phyloP scores from a whole-genome alignment of 2,113 vertebrate species.

The Proterorhinus semilunaris region DNA sequence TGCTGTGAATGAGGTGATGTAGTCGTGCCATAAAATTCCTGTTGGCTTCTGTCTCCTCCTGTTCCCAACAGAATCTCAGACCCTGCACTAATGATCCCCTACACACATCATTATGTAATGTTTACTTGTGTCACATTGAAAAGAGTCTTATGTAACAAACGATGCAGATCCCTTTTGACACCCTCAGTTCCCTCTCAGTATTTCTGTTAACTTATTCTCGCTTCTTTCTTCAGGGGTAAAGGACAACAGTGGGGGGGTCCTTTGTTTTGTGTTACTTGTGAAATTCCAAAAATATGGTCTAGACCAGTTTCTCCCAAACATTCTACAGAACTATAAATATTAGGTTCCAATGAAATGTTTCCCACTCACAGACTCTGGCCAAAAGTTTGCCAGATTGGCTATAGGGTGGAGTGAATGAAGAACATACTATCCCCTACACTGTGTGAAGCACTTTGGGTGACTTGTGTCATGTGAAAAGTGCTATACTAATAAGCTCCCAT shows the following conservation, averaged over 20 bases:
- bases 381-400: too few species aligned
- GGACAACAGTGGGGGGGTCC: slow-evolving; percentile 17
- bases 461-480: too few species aligned
- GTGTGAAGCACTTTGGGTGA: too few species aligned
- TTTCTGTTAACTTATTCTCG: slow-evolving; percentile 12
- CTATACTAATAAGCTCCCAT: too few species aligned
- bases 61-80: slow-evolving; percentile 32
- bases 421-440: too few species aligned
- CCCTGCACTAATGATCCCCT: slow-evolving; percentile 55
- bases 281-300: background rate
- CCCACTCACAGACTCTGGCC: background rate
- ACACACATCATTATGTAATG: slow-evolving; percentile 35
- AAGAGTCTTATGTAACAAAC: slow-evolving; percentile 58
- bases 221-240: slow-evolving; percentile 15
- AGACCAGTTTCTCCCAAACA: background rate
- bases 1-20: background rate
- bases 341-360: background rate
- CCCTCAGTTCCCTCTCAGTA: slow-evolving; percentile 35
- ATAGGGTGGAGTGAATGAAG: too few species aligned
- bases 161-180: slow-evolving; percentile 47
- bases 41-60: background rate
- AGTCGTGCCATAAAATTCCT: background rate
- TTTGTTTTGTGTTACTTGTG: background rate
- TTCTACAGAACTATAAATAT: background rate
- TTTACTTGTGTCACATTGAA: slow-evolving; percentile 51